Evolutionary conservation across 2,797 vertebrate genomes (phyloP).

Genomic region (Falco cherrug): DNA sequence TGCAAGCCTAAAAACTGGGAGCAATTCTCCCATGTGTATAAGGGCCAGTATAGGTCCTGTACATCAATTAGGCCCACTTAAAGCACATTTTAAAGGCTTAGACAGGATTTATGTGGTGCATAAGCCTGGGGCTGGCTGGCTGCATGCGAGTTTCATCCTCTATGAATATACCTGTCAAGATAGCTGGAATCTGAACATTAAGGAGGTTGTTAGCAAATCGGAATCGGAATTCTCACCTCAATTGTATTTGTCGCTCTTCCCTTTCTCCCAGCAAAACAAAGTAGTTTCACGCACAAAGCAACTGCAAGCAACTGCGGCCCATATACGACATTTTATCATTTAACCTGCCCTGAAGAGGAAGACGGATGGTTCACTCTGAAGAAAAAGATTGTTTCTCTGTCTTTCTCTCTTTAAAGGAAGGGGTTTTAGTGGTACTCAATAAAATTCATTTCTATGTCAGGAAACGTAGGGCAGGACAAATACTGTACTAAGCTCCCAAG

Average conservation of each 20-base stretch:
- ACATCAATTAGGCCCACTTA: slow-evolving; percentile 55
- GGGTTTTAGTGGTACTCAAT: neutral
- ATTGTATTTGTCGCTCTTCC: neutral
- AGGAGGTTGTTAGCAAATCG: slow-evolving; percentile 42
- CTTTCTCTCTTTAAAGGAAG: neutral
- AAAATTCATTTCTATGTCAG: neutral
- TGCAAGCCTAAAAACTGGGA: neutral
- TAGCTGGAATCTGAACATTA: slow-evolving; percentile 45
- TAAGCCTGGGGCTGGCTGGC: slow-evolving; percentile 33
- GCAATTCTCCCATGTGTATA: neutral
- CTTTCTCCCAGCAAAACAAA: slow-evolving; percentile 9
- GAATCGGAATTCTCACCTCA: slow-evolving; percentile 1
- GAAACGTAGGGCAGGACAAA: neutral
- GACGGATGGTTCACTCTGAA: neutral
- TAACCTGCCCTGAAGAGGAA: neutral
- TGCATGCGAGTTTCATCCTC: slow-evolving; percentile 20
- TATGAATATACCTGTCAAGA: slow-evolving; percentile 39
- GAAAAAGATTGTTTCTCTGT: slow-evolving; percentile 19
- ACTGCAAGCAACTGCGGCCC: neutral
- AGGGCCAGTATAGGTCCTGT: slow-evolving; percentile 19
- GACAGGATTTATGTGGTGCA: slow-evolving; percentile 14
- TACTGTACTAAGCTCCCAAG: neutral
- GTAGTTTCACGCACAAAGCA: neutral
- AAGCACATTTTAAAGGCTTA: slow-evolving; percentile 45
- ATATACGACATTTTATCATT: slow-evolving; percentile 12